Percentiles rank a stretch among this genome's conserved stretches.
phyloP scores from a whole-genome alignment of 2,797 vertebrate species.

The Microhierax caerulescens region DNA sequence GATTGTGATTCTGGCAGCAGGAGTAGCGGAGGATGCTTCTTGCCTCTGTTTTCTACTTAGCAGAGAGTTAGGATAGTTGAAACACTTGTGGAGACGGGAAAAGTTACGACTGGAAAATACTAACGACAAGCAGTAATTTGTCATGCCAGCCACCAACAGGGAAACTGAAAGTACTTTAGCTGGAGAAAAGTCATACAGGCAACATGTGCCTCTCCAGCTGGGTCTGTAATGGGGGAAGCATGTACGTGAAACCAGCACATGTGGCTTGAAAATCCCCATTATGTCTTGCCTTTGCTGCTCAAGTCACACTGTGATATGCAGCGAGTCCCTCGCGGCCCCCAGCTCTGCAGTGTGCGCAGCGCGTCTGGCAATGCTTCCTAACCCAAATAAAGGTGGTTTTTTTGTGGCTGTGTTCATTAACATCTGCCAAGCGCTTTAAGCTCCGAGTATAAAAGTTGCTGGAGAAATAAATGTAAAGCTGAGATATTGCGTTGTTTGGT shows the following conservation, averaged over 20 bases:
- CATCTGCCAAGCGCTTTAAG: not conserved
- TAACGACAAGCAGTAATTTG: not conserved
- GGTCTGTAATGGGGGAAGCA: not conserved
- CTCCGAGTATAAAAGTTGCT: not conserved
- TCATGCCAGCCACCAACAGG: not conserved
- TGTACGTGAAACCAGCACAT: fast-evolving
- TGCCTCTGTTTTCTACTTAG: not conserved
- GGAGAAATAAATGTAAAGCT: slow-evolving; percentile 19
- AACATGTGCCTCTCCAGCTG: not conserved
- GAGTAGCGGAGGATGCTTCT: not conserved
- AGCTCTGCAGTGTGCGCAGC: not conserved
- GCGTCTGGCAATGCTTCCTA: not conserved
- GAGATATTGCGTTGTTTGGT: not conserved
- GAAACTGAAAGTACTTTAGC: not conserved
- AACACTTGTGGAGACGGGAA: not conserved
- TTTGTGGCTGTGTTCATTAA: not conserved
- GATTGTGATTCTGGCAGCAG: not conserved
- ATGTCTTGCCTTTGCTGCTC: not conserved
- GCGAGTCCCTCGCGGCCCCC: fast-evolving
- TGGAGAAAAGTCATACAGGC: not conserved
- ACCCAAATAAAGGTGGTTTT: not conserved
- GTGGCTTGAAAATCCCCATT: not conserved
- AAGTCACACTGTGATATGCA: not conserved
- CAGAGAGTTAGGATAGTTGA: fast-evolving
- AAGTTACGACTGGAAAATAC: not conserved